Evolutionary conservation across 2,113 vertebrate species (phyloP).

Genomic region (Heterocephalus glaber): DNA sequence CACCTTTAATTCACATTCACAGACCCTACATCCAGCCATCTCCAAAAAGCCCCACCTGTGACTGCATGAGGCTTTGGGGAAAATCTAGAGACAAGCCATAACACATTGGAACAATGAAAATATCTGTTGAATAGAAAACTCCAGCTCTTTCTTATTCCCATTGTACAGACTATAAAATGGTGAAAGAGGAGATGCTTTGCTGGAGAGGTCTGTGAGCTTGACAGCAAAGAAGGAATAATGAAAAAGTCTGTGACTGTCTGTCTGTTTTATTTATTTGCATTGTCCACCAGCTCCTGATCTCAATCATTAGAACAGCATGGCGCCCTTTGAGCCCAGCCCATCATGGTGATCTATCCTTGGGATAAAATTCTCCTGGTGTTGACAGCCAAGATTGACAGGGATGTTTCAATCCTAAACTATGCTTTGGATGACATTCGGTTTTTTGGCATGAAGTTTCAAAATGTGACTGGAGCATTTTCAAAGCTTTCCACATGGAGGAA

Average conservation of each 20-base stretch:
- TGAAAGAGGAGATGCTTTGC: background rate
- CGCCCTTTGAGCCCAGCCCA: constrained; percentile 52
- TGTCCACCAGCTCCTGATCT: constrained; percentile 52
- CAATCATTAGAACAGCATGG: constrained; percentile 55
- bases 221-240: background rate
- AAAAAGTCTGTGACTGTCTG: constrained; percentile 40
- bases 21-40: background rate
- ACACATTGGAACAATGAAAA: background rate
- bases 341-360: constrained; percentile 65
- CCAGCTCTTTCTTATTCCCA: background rate
- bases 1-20: background rate
- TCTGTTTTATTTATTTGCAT: constrained; percentile 71
- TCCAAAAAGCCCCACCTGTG: background rate
- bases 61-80: background rate
- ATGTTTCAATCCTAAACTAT: constrained; percentile 73
- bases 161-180: constrained; percentile 3
- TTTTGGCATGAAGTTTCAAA: constrained; percentile 77
- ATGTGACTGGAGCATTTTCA: constrained; percentile 69
- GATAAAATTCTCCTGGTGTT: constrained; percentile 72
- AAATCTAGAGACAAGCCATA: background rate
- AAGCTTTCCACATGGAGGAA: constrained; percentile 63
- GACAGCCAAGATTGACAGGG: constrained; percentile 75
- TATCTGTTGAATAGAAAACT: background rate
- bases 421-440: constrained; percentile 74
- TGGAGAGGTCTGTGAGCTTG: background rate